These are phyloP conservation scores for Drosophila sproati DNA, from an alignment of 1,140 invertebrate genomes.

Conservation along the genomic window DNA sequence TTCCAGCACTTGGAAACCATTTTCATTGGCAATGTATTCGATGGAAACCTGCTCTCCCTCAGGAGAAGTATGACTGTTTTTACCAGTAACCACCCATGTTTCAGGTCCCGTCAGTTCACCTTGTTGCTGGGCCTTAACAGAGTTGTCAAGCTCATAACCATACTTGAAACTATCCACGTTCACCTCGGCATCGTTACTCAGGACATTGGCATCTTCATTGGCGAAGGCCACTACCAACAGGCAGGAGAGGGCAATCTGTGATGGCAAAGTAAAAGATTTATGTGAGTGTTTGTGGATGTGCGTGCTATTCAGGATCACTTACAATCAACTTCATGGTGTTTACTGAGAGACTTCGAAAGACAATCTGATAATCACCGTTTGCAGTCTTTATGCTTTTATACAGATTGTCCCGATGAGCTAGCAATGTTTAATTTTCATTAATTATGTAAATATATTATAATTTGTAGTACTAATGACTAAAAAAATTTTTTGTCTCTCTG, in stretches of 20 bases:
- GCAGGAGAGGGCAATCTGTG: slow-evolving; percentile 68
- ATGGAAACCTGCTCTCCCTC: slow-evolving; percentile 85
- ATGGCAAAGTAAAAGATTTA: background rate
- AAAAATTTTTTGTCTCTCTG: slow-evolving; percentile 14
- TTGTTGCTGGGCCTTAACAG: slow-evolving; percentile 90
- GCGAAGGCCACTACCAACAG: slow-evolving; percentile 63
- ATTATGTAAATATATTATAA: slow-evolving; percentile 56
- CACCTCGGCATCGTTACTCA: slow-evolving; percentile 44
- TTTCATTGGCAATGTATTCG: slow-evolving; percentile 86
- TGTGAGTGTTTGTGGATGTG: background rate
- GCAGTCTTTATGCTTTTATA: slow-evolving; percentile 57
- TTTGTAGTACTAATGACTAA: slow-evolving; percentile 31
- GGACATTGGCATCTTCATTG: slow-evolving; percentile 57
- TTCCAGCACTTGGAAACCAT: slow-evolving; percentile 89
- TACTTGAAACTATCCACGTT: slow-evolving; percentile 51
- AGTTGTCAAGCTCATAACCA: slow-evolving; percentile 91
- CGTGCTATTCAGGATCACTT: slow-evolving; percentile 40
- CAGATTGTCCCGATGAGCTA: slow-evolving; percentile 16
- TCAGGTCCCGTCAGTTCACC: slow-evolving; percentile 88
- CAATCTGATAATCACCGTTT: slow-evolving; percentile 57
- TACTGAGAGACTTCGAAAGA: slow-evolving; percentile 60
- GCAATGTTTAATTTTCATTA: slow-evolving; percentile 48
- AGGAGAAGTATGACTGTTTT: slow-evolving; percentile 90
- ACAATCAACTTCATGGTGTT: slow-evolving; percentile 80
- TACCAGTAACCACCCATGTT: slow-evolving; percentile 89